Evolutionary conservation across 1,140 invertebrate genomes (phyloP).

Genomic region (Diabrotica virgifera): DNA sequence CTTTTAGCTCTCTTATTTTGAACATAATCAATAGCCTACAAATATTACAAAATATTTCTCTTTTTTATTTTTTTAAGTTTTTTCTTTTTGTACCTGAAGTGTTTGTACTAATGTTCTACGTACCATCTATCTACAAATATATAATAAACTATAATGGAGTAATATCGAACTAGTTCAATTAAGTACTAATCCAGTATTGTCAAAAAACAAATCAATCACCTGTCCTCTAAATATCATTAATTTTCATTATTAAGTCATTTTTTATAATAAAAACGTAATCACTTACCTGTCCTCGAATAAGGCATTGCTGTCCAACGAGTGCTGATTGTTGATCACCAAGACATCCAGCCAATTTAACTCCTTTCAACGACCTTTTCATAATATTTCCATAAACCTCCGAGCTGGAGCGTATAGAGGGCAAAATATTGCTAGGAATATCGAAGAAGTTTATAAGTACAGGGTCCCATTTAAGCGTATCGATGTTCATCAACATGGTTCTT

Average conservation of each 20-base stretch:
- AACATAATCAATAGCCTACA: too few species aligned
- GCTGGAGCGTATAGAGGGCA: constrained; percentile 87
- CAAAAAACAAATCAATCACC: not conserved
- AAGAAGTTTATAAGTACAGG: constrained; percentile 83
- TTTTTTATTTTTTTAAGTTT: too few species aligned
- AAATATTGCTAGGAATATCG: constrained; percentile 72
- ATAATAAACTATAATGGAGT: too few species aligned
- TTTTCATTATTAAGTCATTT: not conserved
- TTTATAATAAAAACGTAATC: not conserved
- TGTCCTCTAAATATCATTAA: constrained; percentile 9
- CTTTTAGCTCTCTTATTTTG: too few species aligned
- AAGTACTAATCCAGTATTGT: too few species aligned
- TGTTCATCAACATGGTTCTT: constrained; percentile 96
- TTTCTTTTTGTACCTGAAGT: too few species aligned
- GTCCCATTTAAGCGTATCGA: constrained; percentile 91
- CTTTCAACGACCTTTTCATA: constrained; percentile 63
- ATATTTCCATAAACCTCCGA: constrained; percentile 84
- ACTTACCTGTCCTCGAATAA: constrained; percentile 72
- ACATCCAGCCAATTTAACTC: constrained; percentile 82
- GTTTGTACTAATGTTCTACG: too few species aligned
- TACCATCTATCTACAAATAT: too few species aligned
- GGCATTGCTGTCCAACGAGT: constrained; percentile 90
- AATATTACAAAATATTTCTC: too few species aligned
- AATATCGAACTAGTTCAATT: too few species aligned
- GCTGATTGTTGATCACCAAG: constrained; percentile 95